These are phyloP conservation scores for Rhinella marina DNA, from an alignment of 2,797 vertebrate species.

Conservation along the genomic window DNA sequence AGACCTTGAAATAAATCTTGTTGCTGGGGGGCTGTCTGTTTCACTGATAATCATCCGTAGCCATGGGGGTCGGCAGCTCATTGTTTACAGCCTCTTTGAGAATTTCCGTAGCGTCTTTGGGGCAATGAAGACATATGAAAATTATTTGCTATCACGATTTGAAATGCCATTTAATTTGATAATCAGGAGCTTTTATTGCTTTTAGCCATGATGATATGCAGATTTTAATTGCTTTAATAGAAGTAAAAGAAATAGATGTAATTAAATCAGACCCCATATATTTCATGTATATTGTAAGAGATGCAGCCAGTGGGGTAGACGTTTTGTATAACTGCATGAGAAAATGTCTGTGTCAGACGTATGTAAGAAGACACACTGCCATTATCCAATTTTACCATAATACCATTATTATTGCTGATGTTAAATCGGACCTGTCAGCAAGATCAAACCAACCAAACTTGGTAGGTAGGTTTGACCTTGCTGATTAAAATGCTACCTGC, in stretches of 20 bases:
- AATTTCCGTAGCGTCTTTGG: not conserved
- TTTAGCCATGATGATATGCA: not conserved
- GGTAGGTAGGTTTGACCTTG: no score
- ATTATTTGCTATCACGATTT: slow-evolving; percentile 1
- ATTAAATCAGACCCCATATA: not conserved
- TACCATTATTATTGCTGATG: no score
- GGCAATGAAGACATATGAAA: not conserved
- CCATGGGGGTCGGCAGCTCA: not conserved
- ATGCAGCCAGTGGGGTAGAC: not conserved
- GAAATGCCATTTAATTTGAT: not conserved
- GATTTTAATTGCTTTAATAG: not conserved
- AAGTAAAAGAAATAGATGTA: not conserved
- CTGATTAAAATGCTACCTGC: no score
- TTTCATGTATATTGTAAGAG: not conserved
- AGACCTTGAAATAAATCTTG: slow-evolving; percentile 31
- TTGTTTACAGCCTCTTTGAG: not conserved
- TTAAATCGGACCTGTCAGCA: no score
- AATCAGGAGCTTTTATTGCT: not conserved
- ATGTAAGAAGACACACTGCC: not conserved
- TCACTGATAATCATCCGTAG: slow-evolving; percentile 22
- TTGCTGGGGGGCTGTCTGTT: slow-evolving; percentile 27
- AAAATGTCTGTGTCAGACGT: not conserved
- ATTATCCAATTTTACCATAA: no score
- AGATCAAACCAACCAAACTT: no score
- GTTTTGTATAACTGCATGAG: not conserved